phyloP scores from a whole-genome alignment of 2,888 invertebrate species.

The Leptinotarsa peninsularis region DNA sequence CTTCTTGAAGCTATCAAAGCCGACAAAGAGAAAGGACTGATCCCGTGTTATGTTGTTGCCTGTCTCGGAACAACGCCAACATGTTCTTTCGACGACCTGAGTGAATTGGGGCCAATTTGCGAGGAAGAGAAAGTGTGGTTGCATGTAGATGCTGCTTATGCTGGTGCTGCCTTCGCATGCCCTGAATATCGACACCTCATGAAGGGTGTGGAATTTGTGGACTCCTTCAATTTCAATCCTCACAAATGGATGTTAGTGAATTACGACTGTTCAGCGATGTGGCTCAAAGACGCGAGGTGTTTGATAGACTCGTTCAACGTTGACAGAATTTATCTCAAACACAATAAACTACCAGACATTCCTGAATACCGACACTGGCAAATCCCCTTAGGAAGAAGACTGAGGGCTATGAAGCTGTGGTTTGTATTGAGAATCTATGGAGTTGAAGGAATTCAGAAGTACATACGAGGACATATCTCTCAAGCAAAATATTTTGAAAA shows the following conservation, averaged over 20 bases:
- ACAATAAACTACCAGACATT: conserved; percentile 74
- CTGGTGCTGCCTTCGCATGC: conserved; percentile 90
- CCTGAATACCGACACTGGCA: conserved; percentile 86
- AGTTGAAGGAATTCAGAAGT: conserved; percentile 80
- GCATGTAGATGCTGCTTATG: conserved; percentile 97
- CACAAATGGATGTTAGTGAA: conserved; percentile 97
- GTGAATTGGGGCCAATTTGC: conserved; percentile 87
- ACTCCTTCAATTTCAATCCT: conserved; percentile 94
- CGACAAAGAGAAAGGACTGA: conserved; percentile 82
- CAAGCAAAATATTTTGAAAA: conserved; percentile 85
- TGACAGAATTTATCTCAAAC: conserved; percentile 90
- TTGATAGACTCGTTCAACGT: conserved; percentile 92
- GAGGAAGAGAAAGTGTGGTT: conserved; percentile 83
- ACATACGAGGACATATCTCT: conserved; percentile 80
- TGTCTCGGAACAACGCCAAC: conserved; percentile 80
- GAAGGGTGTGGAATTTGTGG: conserved; percentile 81
- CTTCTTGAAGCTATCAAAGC: conserved; percentile 79
- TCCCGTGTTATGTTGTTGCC: conserved; percentile 87
- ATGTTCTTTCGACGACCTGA: conserved; percentile 91
- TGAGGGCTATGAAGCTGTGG: conserved; percentile 93
- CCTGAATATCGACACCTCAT: conserved; percentile 80
- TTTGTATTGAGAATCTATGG: conserved; percentile 88
- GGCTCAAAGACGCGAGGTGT: conserved; percentile 86
- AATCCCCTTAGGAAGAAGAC: conserved; percentile 88
- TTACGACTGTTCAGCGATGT: conserved; percentile 95